Evolutionary conservation across 2,113 vertebrate species (phyloP), one percentile per base, ranked within the genome.

Genomic region (Stigmatopora nigra): DNA sequence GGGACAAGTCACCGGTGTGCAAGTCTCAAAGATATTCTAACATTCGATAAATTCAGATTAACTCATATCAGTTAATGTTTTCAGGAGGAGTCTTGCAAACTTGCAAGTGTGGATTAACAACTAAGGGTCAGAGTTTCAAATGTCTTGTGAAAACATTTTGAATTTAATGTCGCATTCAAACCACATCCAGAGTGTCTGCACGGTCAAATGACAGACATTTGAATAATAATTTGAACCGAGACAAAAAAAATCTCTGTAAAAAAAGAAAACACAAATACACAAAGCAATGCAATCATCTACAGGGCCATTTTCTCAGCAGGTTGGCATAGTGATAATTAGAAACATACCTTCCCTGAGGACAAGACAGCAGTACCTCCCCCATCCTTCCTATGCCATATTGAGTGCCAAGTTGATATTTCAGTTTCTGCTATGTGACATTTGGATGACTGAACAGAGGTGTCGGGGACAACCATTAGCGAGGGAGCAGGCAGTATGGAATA

Each of bases 331-430:
- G 74, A 72, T 67, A 67, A 73, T 81, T 75, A 64, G 20, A 49
- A 16, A 36, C 46, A 53, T 61, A 64, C 66, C 72, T 69, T 80
- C 81, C 85, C 70, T 68, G 75, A 85, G 79, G 68, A 81, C 74
- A 76, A 79, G 80, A 84, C 72, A 72, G 68, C 63, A 63, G 53
- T 68, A 64, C 69, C 77, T 65, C 73, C 68, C 63, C 65, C 67
- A 62, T 82, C 78, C 82, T 85, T 88, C 78, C 63, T 63, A 64
- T 67, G 68, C 67, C 74, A 71, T 78, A 86, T 86, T 65, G 78
- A 87, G 87, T 88, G 87, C 79, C 88, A 80, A 83, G 82, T 81
- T 87, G 85, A 88, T 90, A 88, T 88, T 91, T 89, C 82, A 78
- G 71, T 78, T 83, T 81, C 78, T 87, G 84, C 78, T 84, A 71